Evolutionary conservation across 2,797 vertebrate species (phyloP).

Genomic region (Cichlasoma orientale): DNA sequence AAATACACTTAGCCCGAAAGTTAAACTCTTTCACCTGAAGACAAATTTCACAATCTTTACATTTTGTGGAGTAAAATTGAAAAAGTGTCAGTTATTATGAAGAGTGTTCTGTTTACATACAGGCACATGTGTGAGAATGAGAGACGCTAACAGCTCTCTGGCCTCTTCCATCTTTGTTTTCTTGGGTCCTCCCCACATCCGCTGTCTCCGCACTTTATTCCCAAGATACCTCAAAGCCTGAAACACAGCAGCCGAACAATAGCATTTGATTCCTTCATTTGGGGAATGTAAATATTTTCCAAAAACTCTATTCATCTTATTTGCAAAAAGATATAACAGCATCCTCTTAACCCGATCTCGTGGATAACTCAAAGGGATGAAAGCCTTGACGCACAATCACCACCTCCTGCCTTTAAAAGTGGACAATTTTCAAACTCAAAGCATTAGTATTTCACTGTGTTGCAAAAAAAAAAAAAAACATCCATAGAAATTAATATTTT

Average conservation of each 20-base stretch:
- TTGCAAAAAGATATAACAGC: neutral
- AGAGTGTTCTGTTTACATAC: slow-evolving; percentile 74
- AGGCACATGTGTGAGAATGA: slow-evolving; percentile 94
- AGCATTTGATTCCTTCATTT: neutral
- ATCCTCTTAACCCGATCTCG: neutral
- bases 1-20: slow-evolving; percentile 96
- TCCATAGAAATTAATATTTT: neutral
- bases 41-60: neutral
- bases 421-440: neutral
- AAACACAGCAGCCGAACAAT: slow-evolving; percentile 11
- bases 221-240: slow-evolving; percentile 96
- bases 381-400: neutral
- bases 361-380: neutral
- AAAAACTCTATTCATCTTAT: neutral
- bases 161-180: slow-evolving; percentile 99
- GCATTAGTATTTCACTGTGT: neutral
- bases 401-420: neutral
- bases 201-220: slow-evolving; percentile 96
- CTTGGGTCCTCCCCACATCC: slow-evolving; percentile 98
- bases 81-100: neutral
- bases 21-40: slow-evolving; percentile 97
- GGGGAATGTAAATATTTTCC: neutral
- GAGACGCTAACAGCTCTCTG: slow-evolving; percentile 93
- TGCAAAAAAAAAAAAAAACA: neutral
- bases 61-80: neutral